Evolutionary conservation across 2,888 invertebrate genomes (phyloP).

Genomic region (Diachrysia chrysitis): DNA sequence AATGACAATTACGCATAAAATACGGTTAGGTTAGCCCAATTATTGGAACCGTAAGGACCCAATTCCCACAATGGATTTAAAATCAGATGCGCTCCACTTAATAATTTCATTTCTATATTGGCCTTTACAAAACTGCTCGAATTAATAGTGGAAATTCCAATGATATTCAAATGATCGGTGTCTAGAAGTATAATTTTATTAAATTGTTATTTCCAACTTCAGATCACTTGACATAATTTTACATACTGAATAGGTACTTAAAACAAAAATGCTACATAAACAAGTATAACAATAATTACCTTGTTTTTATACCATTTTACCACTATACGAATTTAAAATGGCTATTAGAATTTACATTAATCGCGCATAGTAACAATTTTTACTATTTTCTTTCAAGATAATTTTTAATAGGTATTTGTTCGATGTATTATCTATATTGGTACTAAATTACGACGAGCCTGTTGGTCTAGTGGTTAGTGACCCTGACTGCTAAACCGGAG

Average conservation of each 20-base stretch:
- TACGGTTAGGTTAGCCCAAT: conserved; percentile 29
- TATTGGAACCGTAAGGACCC: conserved; percentile 9
- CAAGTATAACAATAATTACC: too few relatives aligned
- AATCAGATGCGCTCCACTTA: conserved; percentile 28
- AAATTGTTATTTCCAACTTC: too few relatives aligned
- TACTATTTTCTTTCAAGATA: not conserved
- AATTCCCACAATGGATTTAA: conserved; percentile 39
- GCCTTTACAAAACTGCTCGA: not conserved
- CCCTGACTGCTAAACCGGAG: too few relatives aligned
- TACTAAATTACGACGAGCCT: too few relatives aligned
- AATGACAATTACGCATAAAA: conserved; percentile 13
- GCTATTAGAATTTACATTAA: not conserved
- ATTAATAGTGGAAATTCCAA: not conserved
- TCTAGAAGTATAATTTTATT: not conserved
- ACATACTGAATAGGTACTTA: too few relatives aligned
- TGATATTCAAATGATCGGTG: not conserved
- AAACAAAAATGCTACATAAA: too few relatives aligned
- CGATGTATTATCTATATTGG: not conserved
- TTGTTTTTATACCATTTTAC: too few relatives aligned
- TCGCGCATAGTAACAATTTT: not conserved
- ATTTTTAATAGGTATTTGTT: not conserved
- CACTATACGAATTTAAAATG: too few relatives aligned
- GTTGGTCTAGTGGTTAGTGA: too few relatives aligned
- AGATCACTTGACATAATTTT: too few relatives aligned
- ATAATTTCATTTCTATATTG: not conserved